Conservation (phyloP, 2,797 vertebrate genomes). For the Tokudaia tokunoshimensis region DNA sequence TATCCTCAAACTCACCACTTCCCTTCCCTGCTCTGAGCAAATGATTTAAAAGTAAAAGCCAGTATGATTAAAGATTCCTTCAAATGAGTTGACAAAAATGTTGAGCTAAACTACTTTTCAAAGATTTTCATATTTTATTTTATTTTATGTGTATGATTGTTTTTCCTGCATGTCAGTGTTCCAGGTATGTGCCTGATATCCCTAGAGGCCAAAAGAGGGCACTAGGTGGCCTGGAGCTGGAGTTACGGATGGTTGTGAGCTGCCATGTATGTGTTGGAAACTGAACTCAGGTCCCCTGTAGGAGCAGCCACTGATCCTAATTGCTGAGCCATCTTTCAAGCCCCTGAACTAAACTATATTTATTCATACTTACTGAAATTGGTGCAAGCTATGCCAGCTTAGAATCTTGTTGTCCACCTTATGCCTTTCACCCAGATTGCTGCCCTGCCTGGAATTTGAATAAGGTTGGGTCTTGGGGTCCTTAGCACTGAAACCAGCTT, state of each 20-base stretch:
- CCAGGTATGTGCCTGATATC: not conserved
- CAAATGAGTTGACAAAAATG: not conserved
- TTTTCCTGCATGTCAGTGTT: not conserved
- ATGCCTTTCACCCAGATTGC: not conserved
- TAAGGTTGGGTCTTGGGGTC: not conserved
- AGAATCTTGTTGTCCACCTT: not conserved
- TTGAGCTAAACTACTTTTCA: not conserved
- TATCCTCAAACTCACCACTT: not conserved
- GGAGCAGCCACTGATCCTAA: not conserved
- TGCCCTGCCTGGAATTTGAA: not conserved
- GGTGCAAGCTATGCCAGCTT: not conserved
- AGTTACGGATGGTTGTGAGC: not conserved
- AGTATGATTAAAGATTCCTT: not conserved
- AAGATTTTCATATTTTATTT: not conserved
- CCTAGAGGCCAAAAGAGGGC: not conserved
- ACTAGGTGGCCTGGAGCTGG: not conserved
- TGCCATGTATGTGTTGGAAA: not conserved
- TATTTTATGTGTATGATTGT: not conserved
- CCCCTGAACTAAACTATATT: not conserved
- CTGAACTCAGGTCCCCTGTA: not conserved
- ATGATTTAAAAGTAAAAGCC: slow-evolving; percentile 16
- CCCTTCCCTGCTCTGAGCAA: not conserved
- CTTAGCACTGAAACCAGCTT: not conserved
- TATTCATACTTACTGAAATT: too few species aligned
- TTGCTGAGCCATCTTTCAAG: too few species aligned